These are phyloP conservation scores for Cyclura pinguis DNA, from an alignment of 2,797 vertebrate genomes.

Conservation along the genomic window DNA sequence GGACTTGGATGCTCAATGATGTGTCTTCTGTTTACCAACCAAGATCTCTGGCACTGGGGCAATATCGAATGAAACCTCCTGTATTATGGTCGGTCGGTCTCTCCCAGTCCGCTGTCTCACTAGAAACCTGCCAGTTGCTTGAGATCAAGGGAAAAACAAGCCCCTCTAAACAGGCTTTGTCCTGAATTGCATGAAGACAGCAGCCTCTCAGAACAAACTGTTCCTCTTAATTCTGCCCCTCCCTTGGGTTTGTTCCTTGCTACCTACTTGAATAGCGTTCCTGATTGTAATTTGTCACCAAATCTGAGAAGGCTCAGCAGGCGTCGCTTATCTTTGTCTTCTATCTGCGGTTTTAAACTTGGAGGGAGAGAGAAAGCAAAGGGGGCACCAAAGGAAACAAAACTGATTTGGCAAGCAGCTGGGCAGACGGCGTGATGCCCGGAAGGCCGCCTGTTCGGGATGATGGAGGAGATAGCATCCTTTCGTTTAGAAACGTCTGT, in stretches of 20 bases:
- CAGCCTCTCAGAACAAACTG: fast-evolving
- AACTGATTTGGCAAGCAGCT: not conserved
- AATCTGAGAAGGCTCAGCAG: constrained; percentile 3
- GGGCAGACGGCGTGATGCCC: not conserved
- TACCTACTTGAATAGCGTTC: not conserved
- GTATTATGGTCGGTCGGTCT: constrained; percentile 44
- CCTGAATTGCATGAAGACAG: not conserved
- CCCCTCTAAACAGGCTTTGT: constrained; percentile 1
- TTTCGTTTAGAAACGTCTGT: not conserved
- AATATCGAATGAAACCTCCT: fast-evolving
- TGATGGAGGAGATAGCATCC: not conserved
- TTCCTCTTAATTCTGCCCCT: constrained; percentile 36
- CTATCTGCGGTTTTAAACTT: not conserved
- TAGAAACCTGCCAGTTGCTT: constrained; percentile 53
- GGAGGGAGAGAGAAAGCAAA: not conserved
- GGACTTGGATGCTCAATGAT: too few relatives aligned
- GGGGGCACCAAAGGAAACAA: not conserved
- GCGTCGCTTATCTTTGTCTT: not conserved
- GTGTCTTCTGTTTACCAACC: not conserved
- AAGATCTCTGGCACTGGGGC: constrained; percentile 18
- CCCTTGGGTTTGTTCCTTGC: not conserved
- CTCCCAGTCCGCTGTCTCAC: constrained; percentile 44
- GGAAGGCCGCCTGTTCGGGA: not conserved
- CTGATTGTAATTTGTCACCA: not conserved
- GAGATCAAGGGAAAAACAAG: constrained; percentile 44